These are phyloP conservation scores for Aphelenchoides avenae DNA, from an alignment of 1,140 invertebrate genomes.

Conservation along the genomic window DNA sequence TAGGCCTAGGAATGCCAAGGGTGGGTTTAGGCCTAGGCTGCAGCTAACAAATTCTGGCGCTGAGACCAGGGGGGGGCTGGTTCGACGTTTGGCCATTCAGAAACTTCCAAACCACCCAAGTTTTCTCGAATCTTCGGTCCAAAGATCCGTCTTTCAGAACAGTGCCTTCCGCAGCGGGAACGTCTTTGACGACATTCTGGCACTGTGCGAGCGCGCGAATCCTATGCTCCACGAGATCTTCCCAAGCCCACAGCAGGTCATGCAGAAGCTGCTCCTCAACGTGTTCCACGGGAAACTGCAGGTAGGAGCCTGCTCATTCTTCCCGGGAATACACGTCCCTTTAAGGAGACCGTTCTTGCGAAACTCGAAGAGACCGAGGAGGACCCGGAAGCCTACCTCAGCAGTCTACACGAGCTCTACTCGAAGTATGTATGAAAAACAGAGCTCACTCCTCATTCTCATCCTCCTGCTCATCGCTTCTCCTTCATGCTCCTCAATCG, in stretches of 20 bases:
- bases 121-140: no score
- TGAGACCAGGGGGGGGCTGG: no score
- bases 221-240: slow-evolving; percentile 86
- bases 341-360: slow-evolving; percentile 74
- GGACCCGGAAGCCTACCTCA: slow-evolving; percentile 80
- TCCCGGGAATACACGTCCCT: slow-evolving; percentile 5
- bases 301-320: slow-evolving; percentile 56
- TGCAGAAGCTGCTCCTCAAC: slow-evolving; percentile 93
- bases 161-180: slow-evolving; percentile 72
- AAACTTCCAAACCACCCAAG: no score
- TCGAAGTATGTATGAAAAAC: slow-evolving; percentile 65
- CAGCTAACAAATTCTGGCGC: no score
- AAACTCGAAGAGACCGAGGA: slow-evolving; percentile 69
- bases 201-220: slow-evolving; percentile 82
- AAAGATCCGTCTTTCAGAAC: no score
- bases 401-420: slow-evolving; percentile 81
- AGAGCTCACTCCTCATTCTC: slow-evolving; percentile 18
- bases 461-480: no score
- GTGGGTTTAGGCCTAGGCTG: no score
- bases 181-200: slow-evolving; percentile 83
- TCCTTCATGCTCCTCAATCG: no score
- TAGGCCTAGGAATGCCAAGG: no score
- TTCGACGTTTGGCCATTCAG: no score
- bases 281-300: slow-evolving; percentile 87
- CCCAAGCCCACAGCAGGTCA: slow-evolving; percentile 90